These are phyloP conservation scores for Salpingus planirostris DNA, from an alignment of 2,888 invertebrate genomes.

Conservation along the genomic window DNA sequence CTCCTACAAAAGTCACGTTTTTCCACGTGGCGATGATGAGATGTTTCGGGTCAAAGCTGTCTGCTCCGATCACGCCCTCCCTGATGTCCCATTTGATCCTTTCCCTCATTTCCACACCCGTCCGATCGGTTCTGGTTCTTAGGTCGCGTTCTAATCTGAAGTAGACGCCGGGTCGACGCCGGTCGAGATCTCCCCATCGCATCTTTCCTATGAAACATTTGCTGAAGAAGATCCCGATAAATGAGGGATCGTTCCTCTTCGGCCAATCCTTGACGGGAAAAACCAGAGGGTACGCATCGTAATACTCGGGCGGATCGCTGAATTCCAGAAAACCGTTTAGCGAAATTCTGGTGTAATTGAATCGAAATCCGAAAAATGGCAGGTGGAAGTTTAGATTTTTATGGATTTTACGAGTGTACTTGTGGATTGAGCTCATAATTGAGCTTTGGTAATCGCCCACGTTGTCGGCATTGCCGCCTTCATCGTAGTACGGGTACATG, in stretches of 20 bases:
- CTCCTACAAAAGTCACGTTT: slow-evolving; percentile 88
- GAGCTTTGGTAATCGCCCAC: slow-evolving; percentile 75
- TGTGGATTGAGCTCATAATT: no score
- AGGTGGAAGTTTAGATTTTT: slow-evolving; percentile 88
- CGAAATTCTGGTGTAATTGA: slow-evolving; percentile 80
- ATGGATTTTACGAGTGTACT: slow-evolving; percentile 76
- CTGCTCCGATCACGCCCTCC: slow-evolving; percentile 83
- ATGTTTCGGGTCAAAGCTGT: slow-evolving; percentile 85
- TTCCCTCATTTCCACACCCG: slow-evolving; percentile 79
- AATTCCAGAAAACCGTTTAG: slow-evolving; percentile 57
- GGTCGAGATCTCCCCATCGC: slow-evolving; percentile 63
- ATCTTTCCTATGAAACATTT: slow-evolving; percentile 73
- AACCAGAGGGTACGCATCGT: slow-evolving; percentile 64
- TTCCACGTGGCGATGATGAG: slow-evolving; percentile 91
- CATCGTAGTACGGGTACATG: slow-evolving; percentile 83
- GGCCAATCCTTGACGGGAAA: slow-evolving; percentile 87
- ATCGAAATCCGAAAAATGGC: slow-evolving; percentile 80
- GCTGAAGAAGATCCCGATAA: slow-evolving; percentile 89
- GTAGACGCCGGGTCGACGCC: slow-evolving; percentile 72
- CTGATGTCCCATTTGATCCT: slow-evolving; percentile 82
- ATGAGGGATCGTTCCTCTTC: slow-evolving; percentile 74
- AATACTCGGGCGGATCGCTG: slow-evolving; percentile 81
- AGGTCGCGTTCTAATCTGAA: slow-evolving; percentile 66
- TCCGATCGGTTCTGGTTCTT: slow-evolving; percentile 64
- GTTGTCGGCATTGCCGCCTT: slow-evolving; percentile 58